A percentile compares a stretch with the other conserved stretches of the same genome.
Conservation (phyloP, 2,888 invertebrate species). For the Halocaridina rubra region DNA sequence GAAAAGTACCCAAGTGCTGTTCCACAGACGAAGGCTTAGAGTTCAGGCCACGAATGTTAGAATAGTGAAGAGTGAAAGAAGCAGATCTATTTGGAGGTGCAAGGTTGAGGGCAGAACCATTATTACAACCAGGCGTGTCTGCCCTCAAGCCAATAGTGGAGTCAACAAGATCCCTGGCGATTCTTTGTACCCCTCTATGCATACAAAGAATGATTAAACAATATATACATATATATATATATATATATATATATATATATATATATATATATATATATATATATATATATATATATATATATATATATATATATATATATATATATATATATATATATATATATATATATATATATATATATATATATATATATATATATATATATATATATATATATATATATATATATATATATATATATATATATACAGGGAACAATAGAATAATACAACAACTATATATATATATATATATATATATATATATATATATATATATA, state of each 20-base stretch:
- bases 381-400: slow-evolving; percentile 14
- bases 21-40: no score
- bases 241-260: neutral
- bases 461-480: slow-evolving; percentile 8
- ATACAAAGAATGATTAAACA: neutral
- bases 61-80: no score
- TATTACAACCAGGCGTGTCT: no score
- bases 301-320: neutral
- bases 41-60: no score
- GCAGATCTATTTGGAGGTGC: no score
- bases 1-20: no score
- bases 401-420: slow-evolving; percentile 6
- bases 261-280: neutral
- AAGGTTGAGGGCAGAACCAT: no score
- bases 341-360: slow-evolving; percentile 11
- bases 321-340: neutral
- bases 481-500: slow-evolving; percentile 8
- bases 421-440: neutral
- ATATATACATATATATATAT: neutral
- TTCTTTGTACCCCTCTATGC: no score
- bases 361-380: slow-evolving; percentile 19
- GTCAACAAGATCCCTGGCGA: no score
- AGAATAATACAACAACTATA: neutral
- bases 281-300: slow-evolving; percentile 10
- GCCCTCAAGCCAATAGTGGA: no score